These are phyloP conservation scores for Microtus pennsylvanicus DNA, from an alignment of 2,113 vertebrate species.

Conservation along the genomic window DNA sequence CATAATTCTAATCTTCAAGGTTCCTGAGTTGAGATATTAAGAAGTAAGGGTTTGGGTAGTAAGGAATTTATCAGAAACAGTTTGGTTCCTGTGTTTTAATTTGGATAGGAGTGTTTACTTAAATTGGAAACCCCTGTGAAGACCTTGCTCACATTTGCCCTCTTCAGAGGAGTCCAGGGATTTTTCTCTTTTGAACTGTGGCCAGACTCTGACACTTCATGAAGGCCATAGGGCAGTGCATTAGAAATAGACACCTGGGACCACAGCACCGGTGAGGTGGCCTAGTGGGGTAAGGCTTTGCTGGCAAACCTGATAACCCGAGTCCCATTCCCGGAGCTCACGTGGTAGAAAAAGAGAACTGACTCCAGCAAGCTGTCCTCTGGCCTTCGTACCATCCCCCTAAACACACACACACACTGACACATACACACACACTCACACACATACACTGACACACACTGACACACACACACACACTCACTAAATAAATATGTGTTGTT, in stretches of 20 bases:
- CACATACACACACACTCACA: not conserved
- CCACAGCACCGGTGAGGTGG: not conserved
- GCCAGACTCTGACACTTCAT: not conserved
- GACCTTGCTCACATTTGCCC: not conserved
- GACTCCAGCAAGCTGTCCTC: not conserved
- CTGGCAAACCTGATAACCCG: not conserved
- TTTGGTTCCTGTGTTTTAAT: constrained; percentile 8
- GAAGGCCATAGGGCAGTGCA: not conserved
- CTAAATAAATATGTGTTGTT: not conserved
- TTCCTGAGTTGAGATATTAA: constrained; percentile 28
- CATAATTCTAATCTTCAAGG: not conserved
- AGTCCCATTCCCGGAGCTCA: not conserved
- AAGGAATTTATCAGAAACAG: not conserved
- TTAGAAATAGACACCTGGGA: not conserved
- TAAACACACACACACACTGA: not conserved
- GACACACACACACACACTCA: too few species aligned
- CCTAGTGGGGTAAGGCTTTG: not conserved
- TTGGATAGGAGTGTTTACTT: constrained; percentile 10
- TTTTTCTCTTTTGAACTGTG: not conserved
- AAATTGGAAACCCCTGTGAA: not conserved
- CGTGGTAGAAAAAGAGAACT: not conserved
- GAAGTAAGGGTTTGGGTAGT: not conserved
- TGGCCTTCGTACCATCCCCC: not conserved
- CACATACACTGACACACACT: not conserved
- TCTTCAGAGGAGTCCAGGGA: not conserved